Evolutionary conservation across 1,140 invertebrate species (phyloP), one percentile per base, ranked within the genome.

Genomic region (Oryctes rhinoceros): DNA sequence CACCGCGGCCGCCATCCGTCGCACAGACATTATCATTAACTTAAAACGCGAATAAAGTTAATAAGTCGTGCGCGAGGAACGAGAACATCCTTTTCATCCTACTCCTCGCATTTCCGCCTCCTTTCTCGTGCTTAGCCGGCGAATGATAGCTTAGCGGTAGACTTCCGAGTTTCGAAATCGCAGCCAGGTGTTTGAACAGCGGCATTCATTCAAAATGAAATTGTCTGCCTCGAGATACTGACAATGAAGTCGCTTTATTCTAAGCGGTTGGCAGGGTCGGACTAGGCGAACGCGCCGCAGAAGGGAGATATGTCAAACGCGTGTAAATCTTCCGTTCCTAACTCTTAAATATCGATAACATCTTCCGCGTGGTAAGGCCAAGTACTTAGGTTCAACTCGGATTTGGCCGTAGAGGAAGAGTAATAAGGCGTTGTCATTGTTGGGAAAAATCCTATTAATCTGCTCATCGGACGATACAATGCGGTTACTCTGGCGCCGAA

Each of bases 241-340:
- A 80, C 80, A 80, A 80, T 71, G 80, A 78, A 80, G 80, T 80
- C 80, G 77, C 80, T 80, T 80, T 80, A 80, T 78, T 71, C 80
- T 77, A 59, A 48, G 77, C 62, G 59, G 76, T 48, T 37, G 37
- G 20, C 47, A 49, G 75, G 65, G 24, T 13, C 24, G 65, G 20
- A 71, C 20, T 71, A 71, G 65, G 65, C 4, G 18, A 59, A 18
- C 7, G 6, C 0, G 3, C n/a, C 15, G 53, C 20, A 59, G 39
- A 44, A 44, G 9, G 39, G 9, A 7, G 9, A 44, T 44, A 10
- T 10, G 39, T 10, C 3, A 44, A 44, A 44, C 3, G 5, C 39
- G 9, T 3, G 24, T 30, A 30, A 30, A 1, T 30, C 2, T 30
- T 30, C 24, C 24, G 24, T 30, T n/a, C n/a, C n/a, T n/a, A n/a